phyloP scores from a whole-genome alignment of 2,797 vertebrate genomes.

The Cynodonichthys magdalenae region DNA sequence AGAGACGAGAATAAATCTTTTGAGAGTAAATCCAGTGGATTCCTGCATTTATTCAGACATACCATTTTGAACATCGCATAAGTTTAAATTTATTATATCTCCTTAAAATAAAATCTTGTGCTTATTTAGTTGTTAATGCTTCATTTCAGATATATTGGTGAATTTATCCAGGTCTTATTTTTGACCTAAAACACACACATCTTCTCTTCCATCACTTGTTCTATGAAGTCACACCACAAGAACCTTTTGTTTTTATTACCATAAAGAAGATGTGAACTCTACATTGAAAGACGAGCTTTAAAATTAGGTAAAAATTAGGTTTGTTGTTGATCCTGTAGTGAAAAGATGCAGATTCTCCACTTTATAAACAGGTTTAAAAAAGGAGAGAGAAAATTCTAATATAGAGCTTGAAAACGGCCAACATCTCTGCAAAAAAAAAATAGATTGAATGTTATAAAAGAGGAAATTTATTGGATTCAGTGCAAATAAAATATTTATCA shows the following conservation, averaged over 20 bases:
- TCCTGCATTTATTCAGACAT: too few relatives aligned
- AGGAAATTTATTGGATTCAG: not conserved
- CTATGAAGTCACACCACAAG: not conserved
- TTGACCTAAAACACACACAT: rapidly evolving
- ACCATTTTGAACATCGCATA: too few relatives aligned
- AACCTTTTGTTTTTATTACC: rapidly evolving
- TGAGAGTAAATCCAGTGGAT: too few relatives aligned
- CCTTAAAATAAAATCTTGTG: too few relatives aligned
- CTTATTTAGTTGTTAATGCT: too few relatives aligned
- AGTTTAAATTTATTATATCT: too few relatives aligned
- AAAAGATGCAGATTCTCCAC: too few relatives aligned
- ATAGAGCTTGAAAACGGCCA: not conserved
- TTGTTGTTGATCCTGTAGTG: too few relatives aligned
- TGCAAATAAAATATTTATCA: not conserved
- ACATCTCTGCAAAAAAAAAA: not conserved
- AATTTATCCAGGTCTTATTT: not conserved
- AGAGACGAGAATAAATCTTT: too few relatives aligned
- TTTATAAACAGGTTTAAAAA: too few relatives aligned
- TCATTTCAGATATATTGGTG: not conserved
- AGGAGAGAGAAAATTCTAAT: not conserved
- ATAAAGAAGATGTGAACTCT: rapidly evolving
- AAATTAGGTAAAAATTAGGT: too few relatives aligned
- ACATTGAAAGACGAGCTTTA: too few relatives aligned
- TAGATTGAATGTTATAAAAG: not conserved
- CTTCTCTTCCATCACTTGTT: not conserved